Evolutionary conservation across 2,888 invertebrate species (phyloP).

Genomic region (Amiota communis): DNA sequence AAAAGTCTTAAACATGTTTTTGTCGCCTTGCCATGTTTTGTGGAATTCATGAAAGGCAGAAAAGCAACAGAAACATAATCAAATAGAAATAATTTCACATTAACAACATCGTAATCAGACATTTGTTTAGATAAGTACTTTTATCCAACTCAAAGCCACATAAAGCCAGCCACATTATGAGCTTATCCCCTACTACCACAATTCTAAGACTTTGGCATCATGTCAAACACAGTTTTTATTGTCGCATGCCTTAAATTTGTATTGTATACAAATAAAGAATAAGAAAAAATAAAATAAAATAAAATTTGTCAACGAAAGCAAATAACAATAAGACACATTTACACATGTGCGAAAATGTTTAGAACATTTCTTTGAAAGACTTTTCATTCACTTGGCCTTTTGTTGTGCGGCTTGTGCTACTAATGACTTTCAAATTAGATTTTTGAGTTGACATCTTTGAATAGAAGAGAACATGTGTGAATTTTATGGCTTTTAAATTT

Average conservation of each 20-base stretch:
- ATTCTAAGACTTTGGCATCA: background rate
- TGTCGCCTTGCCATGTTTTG: constrained; percentile 45
- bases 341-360: constrained; percentile 14
- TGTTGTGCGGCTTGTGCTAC: constrained; percentile 1
- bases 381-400: background rate
- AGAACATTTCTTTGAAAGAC: background rate
- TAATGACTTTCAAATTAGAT: constrained; percentile 23
- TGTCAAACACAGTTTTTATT: background rate
- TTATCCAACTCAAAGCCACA: background rate
- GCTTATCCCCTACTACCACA: background rate
- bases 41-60: constrained; percentile 38
- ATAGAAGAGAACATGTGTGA: background rate
- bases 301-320: constrained; percentile 13
- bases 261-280: too few species aligned
- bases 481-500: too few species aligned
- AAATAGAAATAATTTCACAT: constrained; percentile 19
- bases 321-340: constrained; percentile 2
- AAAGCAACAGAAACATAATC: constrained; percentile 8
- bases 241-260: constrained; percentile 4
- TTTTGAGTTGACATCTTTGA: constrained; percentile 12
- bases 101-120: constrained; percentile 7
- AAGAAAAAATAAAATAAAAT: too few species aligned
- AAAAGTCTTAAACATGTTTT: constrained; percentile 28
- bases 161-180: background rate
- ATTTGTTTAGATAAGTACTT: too few species aligned